Conservation (phyloP, 2,113 vertebrate species). For the Eptesicus fuscus region DNA sequence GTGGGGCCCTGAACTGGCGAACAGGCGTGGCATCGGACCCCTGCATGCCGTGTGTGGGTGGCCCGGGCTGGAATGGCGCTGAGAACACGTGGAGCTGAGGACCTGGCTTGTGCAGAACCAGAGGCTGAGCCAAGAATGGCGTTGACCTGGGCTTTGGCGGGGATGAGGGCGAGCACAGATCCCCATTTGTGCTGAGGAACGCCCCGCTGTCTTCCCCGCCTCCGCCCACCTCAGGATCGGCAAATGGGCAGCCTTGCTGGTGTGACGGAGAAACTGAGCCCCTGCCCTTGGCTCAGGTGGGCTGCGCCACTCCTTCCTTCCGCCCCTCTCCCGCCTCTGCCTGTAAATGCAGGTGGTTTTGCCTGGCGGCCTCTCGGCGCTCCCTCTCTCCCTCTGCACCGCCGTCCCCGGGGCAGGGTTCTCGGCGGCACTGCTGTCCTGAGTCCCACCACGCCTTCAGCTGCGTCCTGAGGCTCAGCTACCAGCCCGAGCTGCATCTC, state of each 20-base stretch:
- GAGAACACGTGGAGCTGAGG: not conserved
- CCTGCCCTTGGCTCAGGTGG: no score
- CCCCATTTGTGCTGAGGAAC: rapidly evolving
- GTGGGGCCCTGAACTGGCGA: not conserved
- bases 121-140: not conserved
- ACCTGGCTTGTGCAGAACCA: not conserved
- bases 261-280: not conserved
- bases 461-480: not conserved
- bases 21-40: not conserved
- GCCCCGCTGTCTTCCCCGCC: not conserved
- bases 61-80: not conserved
- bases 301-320: not conserved
- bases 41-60: not conserved
- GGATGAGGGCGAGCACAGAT: rapidly evolving
- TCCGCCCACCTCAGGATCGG: not conserved
- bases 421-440: not conserved
- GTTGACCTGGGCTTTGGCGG: not conserved
- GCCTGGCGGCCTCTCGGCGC: not conserved
- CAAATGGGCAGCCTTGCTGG: not conserved
- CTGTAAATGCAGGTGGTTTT: not conserved
- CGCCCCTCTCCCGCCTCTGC: not conserved
- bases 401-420: not conserved
- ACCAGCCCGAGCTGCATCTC: not conserved
- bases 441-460: not conserved
- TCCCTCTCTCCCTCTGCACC: not conserved